phyloP scores from a whole-genome alignment of 1,140 invertebrate species.

The Oreohelix idahoensis region DNA sequence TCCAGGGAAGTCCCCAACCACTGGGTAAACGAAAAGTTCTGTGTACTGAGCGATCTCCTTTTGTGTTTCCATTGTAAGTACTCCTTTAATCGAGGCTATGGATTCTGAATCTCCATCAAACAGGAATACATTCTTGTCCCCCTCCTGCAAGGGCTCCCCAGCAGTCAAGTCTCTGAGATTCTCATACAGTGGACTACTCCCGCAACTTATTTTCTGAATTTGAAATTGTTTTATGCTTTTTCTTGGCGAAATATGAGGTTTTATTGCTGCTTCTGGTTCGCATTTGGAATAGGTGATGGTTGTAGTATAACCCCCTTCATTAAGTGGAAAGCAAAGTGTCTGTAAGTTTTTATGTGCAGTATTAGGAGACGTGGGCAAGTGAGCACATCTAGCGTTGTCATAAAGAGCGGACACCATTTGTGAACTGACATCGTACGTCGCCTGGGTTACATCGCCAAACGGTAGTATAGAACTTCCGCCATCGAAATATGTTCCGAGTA shows the following conservation, averaged over 20 bases:
- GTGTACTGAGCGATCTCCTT: background rate
- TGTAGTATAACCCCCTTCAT: too few species aligned
- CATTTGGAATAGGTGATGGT: too few species aligned
- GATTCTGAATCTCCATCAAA: background rate
- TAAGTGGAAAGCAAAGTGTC: too few species aligned
- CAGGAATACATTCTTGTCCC: background rate
- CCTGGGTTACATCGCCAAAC: too few species aligned
- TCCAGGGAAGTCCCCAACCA: background rate
- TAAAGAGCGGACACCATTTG: too few species aligned
- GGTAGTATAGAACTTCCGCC: constrained; percentile 48
- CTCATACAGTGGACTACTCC: constrained; percentile 10
- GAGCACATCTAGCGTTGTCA: too few species aligned
- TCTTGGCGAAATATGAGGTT: constrained; percentile 12
- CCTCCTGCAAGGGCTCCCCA: background rate
- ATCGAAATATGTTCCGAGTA: constrained; percentile 57
- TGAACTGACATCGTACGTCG: too few species aligned
- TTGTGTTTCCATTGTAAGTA: background rate
- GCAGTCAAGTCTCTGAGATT: background rate
- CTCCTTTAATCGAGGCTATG: background rate
- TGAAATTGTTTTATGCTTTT: constrained; percentile 5
- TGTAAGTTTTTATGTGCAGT: background rate
- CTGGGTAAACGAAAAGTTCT: constrained; percentile 19
- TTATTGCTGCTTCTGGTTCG: background rate
- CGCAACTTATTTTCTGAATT: background rate
- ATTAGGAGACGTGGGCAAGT: background rate